Evolutionary conservation across 2,113 vertebrate genomes (phyloP).

Genomic region (Dinomys branickii): DNA sequence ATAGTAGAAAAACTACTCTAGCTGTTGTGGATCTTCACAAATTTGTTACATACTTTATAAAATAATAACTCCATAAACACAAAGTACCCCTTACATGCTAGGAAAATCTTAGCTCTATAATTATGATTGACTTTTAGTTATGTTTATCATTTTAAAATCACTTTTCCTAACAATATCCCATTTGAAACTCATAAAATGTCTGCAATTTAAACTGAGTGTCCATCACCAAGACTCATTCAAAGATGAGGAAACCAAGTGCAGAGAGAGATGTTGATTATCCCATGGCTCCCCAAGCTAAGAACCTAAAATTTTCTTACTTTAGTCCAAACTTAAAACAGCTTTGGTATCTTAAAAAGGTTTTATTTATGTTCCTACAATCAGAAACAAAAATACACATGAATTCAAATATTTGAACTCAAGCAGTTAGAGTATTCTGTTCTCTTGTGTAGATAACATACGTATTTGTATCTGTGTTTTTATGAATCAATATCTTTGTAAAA

Average conservation of each 20-base stretch:
- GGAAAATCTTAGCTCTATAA: not conserved
- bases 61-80: not conserved
- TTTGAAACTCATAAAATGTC: not conserved
- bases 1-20: not conserved
- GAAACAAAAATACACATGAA: not conserved
- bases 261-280: not conserved
- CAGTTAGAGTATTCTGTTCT: not conserved
- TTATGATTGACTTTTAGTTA: not conserved
- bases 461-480: not conserved
- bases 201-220: not conserved
- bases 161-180: not conserved
- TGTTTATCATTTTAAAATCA: not conserved
- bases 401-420: not conserved
- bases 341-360: not conserved
- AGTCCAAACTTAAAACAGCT: not conserved
- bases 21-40: not conserved
- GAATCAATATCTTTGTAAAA: slow-evolving; percentile 31
- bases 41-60: not conserved
- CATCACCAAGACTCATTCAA: not conserved
- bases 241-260: not conserved
- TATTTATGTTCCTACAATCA: not conserved
- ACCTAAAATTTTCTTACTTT: not conserved
- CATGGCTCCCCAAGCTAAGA: not conserved
- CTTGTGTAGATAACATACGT: not conserved
- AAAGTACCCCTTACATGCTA: not conserved